Conservation (phyloP, 2,888 invertebrate genomes). For the Selenia dentaria region DNA sequence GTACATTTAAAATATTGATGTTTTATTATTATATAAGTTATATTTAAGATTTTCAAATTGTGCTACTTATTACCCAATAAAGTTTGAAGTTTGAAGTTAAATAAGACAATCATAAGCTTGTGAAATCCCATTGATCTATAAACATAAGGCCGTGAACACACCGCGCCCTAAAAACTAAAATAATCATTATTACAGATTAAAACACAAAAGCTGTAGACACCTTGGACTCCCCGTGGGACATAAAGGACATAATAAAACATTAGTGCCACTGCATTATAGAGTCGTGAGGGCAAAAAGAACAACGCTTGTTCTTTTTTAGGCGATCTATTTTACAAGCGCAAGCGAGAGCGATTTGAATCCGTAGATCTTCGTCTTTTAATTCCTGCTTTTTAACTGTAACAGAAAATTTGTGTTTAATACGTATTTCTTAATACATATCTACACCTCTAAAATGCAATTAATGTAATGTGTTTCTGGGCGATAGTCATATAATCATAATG, state of each 20-base stretch:
- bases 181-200: slow-evolving; percentile 23
- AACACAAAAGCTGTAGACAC: slow-evolving; percentile 27
- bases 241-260: slow-evolving; percentile 57
- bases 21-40: too few relatives aligned
- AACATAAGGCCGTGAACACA: slow-evolving; percentile 1
- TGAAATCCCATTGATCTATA: not conserved
- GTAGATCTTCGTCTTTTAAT: too few relatives aligned
- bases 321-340: slow-evolving; percentile 36
- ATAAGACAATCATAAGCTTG: not conserved
- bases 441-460: too few relatives aligned
- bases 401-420: too few relatives aligned
- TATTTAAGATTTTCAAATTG: too few relatives aligned
- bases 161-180: slow-evolving; percentile 10
- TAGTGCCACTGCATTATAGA: slow-evolving; percentile 72
- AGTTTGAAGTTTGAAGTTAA: too few relatives aligned
- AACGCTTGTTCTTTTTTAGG: slow-evolving; percentile 49
- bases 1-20: too few relatives aligned
- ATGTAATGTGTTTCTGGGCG: too few relatives aligned
- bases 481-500: too few relatives aligned
- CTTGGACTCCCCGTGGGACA: slow-evolving; percentile 25
- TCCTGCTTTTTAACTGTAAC: too few relatives aligned
- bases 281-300: slow-evolving; percentile 69
- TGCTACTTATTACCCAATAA: too few relatives aligned
- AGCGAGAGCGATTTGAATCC: slow-evolving; percentile 31
- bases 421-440: too few relatives aligned